These are phyloP conservation scores for Parasteatoda tepidariorum DNA, from an alignment of 1,140 invertebrate species.

Conservation along the genomic window DNA sequence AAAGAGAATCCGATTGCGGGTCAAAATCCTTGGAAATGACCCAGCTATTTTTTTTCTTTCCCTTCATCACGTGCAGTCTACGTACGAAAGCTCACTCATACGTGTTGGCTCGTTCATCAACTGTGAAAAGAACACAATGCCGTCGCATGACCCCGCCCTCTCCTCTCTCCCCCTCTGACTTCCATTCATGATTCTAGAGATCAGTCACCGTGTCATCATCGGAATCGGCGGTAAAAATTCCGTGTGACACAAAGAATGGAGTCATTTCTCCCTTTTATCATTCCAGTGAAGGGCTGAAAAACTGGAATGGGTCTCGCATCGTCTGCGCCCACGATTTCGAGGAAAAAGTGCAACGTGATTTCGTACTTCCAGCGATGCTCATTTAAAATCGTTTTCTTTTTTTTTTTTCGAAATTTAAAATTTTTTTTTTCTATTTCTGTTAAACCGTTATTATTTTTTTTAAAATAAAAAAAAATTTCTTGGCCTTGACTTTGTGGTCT, in stretches of 20 bases:
- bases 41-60: conserved; percentile 20
- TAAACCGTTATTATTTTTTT: no score
- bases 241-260: neutral
- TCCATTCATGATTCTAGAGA: neutral
- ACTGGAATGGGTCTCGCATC: neutral
- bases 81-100: neutral
- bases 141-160: neutral
- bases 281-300: neutral
- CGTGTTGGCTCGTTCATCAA: neutral
- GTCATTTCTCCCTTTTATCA: neutral
- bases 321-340: neutral
- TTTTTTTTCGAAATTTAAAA: no score
- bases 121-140: neutral
- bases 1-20: neutral
- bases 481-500: no score
- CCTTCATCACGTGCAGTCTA: neutral
- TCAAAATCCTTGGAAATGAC: conserved; percentile 50
- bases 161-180: neutral
- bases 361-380: no score
- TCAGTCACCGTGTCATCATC: neutral
- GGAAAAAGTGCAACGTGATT: neutral
- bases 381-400: no score
- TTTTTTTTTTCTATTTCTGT: no score
- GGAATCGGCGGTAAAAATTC: neutral
- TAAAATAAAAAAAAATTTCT: no score